These are phyloP conservation scores for Bufo bufo DNA, from an alignment of 2,113 vertebrate genomes.

Conservation along the genomic window DNA sequence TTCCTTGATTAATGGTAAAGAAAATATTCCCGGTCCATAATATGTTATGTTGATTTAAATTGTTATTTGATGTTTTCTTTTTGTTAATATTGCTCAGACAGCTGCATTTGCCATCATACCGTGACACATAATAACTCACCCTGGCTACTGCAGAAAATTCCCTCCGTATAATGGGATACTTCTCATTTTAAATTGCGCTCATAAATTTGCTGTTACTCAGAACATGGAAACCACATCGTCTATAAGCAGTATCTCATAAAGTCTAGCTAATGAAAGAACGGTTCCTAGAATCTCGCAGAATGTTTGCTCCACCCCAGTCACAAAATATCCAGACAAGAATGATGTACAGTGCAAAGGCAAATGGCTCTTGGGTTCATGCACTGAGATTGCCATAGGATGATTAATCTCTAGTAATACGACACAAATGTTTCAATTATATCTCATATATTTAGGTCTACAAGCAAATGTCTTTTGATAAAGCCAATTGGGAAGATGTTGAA, in stretches of 20 bases:
- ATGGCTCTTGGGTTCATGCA: conserved; percentile 9
- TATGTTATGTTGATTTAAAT: conserved; percentile 64
- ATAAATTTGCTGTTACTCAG: conserved; percentile 88
- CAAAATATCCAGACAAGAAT: conserved; percentile 63
- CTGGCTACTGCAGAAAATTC: conserved; percentile 76
- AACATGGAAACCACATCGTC: conserved; percentile 77
- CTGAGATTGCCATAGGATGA: background rate
- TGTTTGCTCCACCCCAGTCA: conserved; percentile 69
- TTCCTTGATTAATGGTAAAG: conserved; percentile 50
- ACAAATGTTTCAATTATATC: background rate
- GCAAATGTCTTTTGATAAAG: background rate
- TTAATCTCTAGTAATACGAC: background rate
- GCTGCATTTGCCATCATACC: conserved; percentile 78
- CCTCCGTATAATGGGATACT: conserved; percentile 73
- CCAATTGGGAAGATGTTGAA: background rate
- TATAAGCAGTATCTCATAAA: conserved; percentile 66
- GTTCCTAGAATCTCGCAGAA: conserved; percentile 72
- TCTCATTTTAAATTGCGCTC: conserved; percentile 80
- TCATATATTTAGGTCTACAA: background rate
- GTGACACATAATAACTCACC: conserved; percentile 88
- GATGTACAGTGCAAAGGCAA: conserved; percentile 51
- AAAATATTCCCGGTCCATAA: conserved; percentile 39
- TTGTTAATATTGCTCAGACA: conserved; percentile 70
- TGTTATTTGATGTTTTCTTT: conserved; percentile 61
- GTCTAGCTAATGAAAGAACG: conserved; percentile 75